phyloP scores from a whole-genome alignment of 2,797 vertebrate genomes.

The Stomatorhinus walkeri region DNA sequence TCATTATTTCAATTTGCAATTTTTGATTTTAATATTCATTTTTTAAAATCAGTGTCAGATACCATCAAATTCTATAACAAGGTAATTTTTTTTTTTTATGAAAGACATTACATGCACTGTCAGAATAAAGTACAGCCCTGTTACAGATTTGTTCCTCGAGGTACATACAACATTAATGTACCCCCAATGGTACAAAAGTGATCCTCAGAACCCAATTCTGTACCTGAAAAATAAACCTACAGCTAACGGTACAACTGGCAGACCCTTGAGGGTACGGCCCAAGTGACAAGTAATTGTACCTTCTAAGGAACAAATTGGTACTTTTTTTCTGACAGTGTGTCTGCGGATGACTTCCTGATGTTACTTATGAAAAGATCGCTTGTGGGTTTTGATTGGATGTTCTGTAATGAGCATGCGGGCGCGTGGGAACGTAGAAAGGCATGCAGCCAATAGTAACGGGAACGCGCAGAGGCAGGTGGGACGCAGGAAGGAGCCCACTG shows the following conservation, averaged over 20 bases:
- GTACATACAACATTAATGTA: not conserved
- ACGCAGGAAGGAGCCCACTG: not conserved
- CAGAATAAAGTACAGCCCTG: not conserved
- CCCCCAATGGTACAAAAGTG: not conserved
- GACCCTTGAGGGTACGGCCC: not conserved
- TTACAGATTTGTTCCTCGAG: not conserved
- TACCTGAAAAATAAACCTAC: not conserved
- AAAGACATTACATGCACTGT: not conserved
- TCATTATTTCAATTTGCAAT: not conserved
- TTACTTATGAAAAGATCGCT: not conserved
- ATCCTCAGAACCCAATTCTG: not conserved
- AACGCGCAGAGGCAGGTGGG: not conserved
- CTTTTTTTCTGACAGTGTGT: not conserved
- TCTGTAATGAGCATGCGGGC: not conserved
- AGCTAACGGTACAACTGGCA: not conserved
- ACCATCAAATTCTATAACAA: not conserved
- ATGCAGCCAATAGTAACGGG: not conserved
- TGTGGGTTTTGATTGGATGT: not conserved
- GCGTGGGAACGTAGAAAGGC: not conserved
- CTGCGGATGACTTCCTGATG: not conserved
- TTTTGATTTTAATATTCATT: not conserved
- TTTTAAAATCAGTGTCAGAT: not conserved
- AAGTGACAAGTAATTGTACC: not conserved
- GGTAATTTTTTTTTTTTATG: not conserved
- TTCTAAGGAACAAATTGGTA: not conserved